Base-by-base conservation (phyloP, 2,797 vertebrate genomes). In the Gallinago stenura region DNA sequence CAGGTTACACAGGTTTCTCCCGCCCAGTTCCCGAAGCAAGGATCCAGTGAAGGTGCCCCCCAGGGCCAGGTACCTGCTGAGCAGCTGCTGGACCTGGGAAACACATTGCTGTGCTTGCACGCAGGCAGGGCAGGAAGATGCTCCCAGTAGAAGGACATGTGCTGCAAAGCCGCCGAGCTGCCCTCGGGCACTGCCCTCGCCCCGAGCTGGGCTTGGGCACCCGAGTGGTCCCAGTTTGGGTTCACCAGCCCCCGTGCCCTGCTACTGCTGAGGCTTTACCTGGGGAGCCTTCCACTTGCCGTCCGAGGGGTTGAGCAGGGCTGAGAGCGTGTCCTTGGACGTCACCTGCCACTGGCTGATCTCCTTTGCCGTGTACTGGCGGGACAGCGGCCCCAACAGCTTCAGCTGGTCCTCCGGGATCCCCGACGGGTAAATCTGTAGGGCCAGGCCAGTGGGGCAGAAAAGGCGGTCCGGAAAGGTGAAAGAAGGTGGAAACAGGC, bases 391-490 rank as follows among this genome's bases (percentile, higher is more conserved):
- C 56, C 96, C 53, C 9, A 98, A 56, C 28, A 69, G 41, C 54
- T 12, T 56, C 61, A 98, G 95, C 90, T 96, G 94, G 54, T 93
- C 33, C 41, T 98, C 97, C 0, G 97, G 98, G n/a, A 98, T 24
- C 12, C 89, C 94, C 0, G 0, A 3, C 0, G 95, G 93, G 89
- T 95, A 98, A 41, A 66, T 9, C 98, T 98, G 94, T 0, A 26
- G 65, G 21, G 20, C 8, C 61, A 15, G 4, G n/a, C 22, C 64
- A 37, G 0, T 0, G 11, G 68, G 37, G 39, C 37, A 39, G 41
- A 51, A 9, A 35, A 33, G 12, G 64, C 41, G 18, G 25, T 22
- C 20, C 60, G 22, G 22, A n/a, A 58, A 71, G 5, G 57, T 53
- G 19, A 50, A 83, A 39, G 0, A 9, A 5, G 10, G 46, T 24